phyloP scores from a whole-genome alignment of 2,888 invertebrate species.

The Oscheius myriophilus region DNA sequence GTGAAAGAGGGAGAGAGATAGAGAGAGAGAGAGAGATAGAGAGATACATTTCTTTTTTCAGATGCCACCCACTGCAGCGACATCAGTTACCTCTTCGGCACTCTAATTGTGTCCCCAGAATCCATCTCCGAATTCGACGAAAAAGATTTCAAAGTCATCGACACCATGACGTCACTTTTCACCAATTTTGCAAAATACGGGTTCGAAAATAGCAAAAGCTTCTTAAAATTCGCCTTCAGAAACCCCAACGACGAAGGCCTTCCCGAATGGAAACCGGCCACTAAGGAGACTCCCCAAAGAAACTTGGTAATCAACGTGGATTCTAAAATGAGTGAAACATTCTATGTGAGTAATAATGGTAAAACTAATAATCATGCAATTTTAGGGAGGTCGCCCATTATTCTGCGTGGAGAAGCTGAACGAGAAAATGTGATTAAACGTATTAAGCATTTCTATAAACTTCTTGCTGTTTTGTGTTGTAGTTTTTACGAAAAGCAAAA shows the following conservation, averaged over 20 bases:
- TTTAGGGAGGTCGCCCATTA: slow-evolving; percentile 15
- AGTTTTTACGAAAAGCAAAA: slow-evolving; percentile 37
- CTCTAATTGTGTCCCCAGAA: slow-evolving; percentile 44
- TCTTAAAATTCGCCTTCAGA: neutral
- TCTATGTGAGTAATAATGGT: slow-evolving; percentile 6
- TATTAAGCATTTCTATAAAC: too few species aligned
- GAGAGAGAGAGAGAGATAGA: too few species aligned
- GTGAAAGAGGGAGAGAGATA: neutral
- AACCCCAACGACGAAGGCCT: slow-evolving; percentile 13
- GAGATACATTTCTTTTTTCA: slow-evolving; percentile 11
- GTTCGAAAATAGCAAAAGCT: neutral
- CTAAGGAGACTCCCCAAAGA: slow-evolving; percentile 18
- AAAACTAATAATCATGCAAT: neutral
- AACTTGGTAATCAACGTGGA: slow-evolving; percentile 19
- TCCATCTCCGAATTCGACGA: slow-evolving; percentile 37
- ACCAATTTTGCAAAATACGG: slow-evolving; percentile 31
- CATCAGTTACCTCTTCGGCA: slow-evolving; percentile 54
- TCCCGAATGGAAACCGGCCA: slow-evolving; percentile 22
- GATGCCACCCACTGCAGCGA: slow-evolving; percentile 54
- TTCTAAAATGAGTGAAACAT: slow-evolving; percentile 11
- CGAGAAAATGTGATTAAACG: too few species aligned
- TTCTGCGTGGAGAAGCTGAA: neutral
- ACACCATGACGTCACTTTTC: slow-evolving; percentile 14
- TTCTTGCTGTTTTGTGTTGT: too few species aligned
- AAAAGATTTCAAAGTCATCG: slow-evolving; percentile 22